phyloP scores from a whole-genome alignment of 2,888 invertebrate genomes.

The Cerastis rubricosa region DNA sequence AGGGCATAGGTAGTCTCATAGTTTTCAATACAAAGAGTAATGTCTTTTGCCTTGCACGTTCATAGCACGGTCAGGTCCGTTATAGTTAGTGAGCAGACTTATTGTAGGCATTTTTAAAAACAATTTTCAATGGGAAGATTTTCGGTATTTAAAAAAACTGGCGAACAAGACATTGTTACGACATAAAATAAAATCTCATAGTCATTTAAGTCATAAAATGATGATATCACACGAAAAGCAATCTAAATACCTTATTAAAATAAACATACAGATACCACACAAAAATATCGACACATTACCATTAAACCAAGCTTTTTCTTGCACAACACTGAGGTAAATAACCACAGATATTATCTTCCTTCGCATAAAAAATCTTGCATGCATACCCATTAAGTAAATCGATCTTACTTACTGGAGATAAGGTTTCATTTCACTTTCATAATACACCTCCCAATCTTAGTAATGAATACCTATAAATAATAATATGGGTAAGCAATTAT shows the following conservation, averaged over 20 bases:
- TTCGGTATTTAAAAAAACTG: neutral
- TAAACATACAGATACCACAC: conserved; percentile 3
- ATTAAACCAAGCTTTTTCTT: conserved; percentile 23
- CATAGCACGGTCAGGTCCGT: no score
- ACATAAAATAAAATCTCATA: neutral
- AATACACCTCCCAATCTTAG: conserved; percentile 60
- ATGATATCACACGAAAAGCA: conserved; percentile 1
- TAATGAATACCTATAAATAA: conserved; percentile 66
- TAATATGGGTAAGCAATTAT: conserved; percentile 63
- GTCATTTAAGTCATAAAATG: neutral
- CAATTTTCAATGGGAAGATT: neutral
- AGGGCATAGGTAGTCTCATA: no score
- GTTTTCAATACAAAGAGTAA: no score
- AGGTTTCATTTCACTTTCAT: conserved; percentile 64
- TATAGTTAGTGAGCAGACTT: no score
- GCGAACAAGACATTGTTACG: neutral
- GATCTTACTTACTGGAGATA: conserved; percentile 48
- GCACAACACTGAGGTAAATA: conserved; percentile 39
- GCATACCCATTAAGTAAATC: conserved; percentile 61
- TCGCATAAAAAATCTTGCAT: conserved; percentile 40
- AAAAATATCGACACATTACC: conserved; percentile 24
- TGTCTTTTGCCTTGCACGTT: no score
- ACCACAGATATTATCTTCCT: conserved; percentile 28
- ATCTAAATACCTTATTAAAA: conserved; percentile 30
- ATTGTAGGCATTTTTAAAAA: no score